phyloP scores from a whole-genome alignment of 1,140 invertebrate genomes.

The Temnothorax curvispinosus region DNA sequence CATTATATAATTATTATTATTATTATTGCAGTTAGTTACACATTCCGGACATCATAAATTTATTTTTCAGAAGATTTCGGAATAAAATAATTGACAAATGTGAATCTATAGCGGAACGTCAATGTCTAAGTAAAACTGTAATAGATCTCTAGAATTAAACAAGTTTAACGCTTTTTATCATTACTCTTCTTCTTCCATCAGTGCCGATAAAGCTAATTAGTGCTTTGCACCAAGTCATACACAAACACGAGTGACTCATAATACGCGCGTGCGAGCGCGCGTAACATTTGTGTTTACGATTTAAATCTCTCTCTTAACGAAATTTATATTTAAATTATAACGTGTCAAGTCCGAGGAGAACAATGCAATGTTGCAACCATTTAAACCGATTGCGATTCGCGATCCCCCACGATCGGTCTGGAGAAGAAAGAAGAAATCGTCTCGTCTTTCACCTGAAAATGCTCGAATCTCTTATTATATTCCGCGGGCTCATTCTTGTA shows the following conservation, averaged over 20 bases:
- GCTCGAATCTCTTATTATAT: conserved; percentile 87
- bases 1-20: background rate
- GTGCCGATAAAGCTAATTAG: background rate
- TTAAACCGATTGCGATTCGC: background rate
- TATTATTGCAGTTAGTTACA: background rate
- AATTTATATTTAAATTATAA: background rate
- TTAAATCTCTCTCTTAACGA: background rate
- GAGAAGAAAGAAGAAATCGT: background rate
- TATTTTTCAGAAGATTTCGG: background rate
- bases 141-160: background rate
- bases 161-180: background rate
- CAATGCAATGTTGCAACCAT: background rate
- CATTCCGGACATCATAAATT: background rate
- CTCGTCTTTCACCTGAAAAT: conserved; percentile 88
- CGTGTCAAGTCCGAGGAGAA: background rate
- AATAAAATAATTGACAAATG: background rate
- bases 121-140: background rate
- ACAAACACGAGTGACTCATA: background rate
- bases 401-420: too few species aligned
- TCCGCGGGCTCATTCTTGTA: conserved; percentile 87
- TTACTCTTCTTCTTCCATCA: background rate
- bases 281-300: background rate
- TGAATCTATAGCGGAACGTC: background rate
- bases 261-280: background rate
- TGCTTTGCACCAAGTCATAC: background rate